These are phyloP conservation scores for Scrobipalpa costella DNA, from an alignment of 2,888 invertebrate species.

Conservation along the genomic window DNA sequence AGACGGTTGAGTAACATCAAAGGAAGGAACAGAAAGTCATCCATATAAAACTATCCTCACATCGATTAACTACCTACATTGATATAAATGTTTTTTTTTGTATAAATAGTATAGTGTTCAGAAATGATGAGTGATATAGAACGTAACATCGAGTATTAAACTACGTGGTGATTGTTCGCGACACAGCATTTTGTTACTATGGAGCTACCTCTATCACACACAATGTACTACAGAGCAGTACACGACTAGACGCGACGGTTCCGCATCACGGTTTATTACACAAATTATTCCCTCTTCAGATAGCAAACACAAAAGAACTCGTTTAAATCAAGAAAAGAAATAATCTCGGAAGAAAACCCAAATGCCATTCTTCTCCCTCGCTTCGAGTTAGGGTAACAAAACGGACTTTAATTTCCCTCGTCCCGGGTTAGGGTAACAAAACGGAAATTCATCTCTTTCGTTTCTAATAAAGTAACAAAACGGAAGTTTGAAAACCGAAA, in stretches of 20 bases:
- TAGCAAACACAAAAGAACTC: too few relatives aligned
- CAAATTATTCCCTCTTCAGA: too few relatives aligned
- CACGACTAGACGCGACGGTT: slow-evolving; percentile 66
- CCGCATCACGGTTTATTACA: slow-evolving; percentile 43
- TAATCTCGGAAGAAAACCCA: too few relatives aligned
- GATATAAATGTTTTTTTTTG: slow-evolving; percentile 49
- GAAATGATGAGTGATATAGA: slow-evolving; percentile 48
- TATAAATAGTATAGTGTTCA: slow-evolving; percentile 46
- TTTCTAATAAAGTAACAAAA: too few relatives aligned
- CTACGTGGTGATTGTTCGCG: slow-evolving; percentile 61
- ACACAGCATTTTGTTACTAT: slow-evolving; percentile 54
- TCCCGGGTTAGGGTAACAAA: too few relatives aligned
- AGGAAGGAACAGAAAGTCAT: slow-evolving; percentile 45
- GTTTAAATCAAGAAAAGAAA: too few relatives aligned
- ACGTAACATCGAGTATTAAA: slow-evolving; percentile 50
- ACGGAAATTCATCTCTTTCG: too few relatives aligned
- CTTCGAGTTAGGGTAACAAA: too few relatives aligned
- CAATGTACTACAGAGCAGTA: slow-evolving; percentile 54
- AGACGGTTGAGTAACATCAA: slow-evolving; percentile 44
- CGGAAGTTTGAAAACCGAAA: too few relatives aligned
- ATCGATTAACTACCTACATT: slow-evolving; percentile 68
- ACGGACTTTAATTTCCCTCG: too few relatives aligned
- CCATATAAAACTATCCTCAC: slow-evolving; percentile 69
- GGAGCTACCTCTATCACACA: slow-evolving; percentile 63
- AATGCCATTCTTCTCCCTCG: too few relatives aligned